Base-by-base conservation (phyloP, 2,888 invertebrate genomes). In the Pollenia labialis region DNA sequence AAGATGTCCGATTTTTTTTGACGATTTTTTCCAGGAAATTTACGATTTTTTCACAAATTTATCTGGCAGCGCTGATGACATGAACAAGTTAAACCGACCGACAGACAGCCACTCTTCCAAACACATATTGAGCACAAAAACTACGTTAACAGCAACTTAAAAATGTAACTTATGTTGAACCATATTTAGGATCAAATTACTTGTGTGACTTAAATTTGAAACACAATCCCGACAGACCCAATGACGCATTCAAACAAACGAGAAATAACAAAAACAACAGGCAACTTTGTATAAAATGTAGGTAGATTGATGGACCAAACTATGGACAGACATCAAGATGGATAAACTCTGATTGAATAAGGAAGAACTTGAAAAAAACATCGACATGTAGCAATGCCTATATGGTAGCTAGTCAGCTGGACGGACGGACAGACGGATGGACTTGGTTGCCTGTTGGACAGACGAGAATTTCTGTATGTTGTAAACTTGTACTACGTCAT, bases 121-220 rank as follows among this genome's bases (percentile, higher is more conserved):
- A 23, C 11, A 76, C n/a, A 68, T 46, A 71, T 48, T 68, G 12
- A 40, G n/a, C 46, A 54, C 68, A 72, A 64, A 46, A 80, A 32
- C 40, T 32, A 14, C 42, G 23, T 23, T 32, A 62, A 68, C 50
- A 50, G 60, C 48, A 42, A 10, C 42, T 4, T 52, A 76, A 74
- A 64, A 56, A 77, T 77, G 64, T 64, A 44, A 77, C 83, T 83
- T 87, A 72, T 87, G 74, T 77, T 84, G 87, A 84, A 81, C 87
- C 87, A 87, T 87, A 85, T 87, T 87, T 85, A 84, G 86, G 86
- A 84, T 88, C 84, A 81, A 86, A 88, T 88, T 86, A 84, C 88
- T 88, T 84, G 81, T 86, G 84, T 82, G 88, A 88, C 86, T 88
- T 86, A 84, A 88, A 88, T 84, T 66, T 85, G 85, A 87, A 87